Conservation (phyloP, 2,797 vertebrate genomes). For the Liparis tanakae region DNA sequence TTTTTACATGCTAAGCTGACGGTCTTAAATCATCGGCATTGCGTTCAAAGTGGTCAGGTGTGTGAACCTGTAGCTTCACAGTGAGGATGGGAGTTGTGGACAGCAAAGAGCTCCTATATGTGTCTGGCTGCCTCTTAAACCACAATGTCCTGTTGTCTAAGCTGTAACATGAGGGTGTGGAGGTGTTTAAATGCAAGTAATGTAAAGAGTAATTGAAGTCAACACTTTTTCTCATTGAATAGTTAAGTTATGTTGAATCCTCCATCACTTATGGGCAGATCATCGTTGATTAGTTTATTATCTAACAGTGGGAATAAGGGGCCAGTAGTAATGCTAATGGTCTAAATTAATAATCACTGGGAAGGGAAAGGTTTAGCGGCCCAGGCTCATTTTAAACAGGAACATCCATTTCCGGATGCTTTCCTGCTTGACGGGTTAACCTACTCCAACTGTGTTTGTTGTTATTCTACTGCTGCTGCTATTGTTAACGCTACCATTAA, state of each 20-base stretch:
- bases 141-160: background rate
- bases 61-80: background rate
- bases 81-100: background rate
- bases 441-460: slow-evolving; percentile 8
- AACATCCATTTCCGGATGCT: background rate
- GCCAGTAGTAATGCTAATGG: background rate
- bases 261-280: background rate
- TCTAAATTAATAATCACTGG: background rate
- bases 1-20: too few relatives aligned
- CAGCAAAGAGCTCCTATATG: background rate
- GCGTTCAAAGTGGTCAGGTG: background rate
- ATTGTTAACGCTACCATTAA: slow-evolving; percentile 19
- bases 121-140: background rate
- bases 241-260: background rate
- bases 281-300: background rate
- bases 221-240: background rate
- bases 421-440: slow-evolving; percentile 2
- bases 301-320: background rate
- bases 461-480: background rate
- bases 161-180: background rate
- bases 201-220: background rate
- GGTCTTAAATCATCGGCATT: too few relatives aligned
- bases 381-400: background rate
- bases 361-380: background rate
- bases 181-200: background rate